Percentiles rank a stretch among this genome's conserved stretches.
Evolutionary conservation across 2,113 vertebrate genomes (phyloP).

Genomic region (Paratilapia polleni): DNA sequence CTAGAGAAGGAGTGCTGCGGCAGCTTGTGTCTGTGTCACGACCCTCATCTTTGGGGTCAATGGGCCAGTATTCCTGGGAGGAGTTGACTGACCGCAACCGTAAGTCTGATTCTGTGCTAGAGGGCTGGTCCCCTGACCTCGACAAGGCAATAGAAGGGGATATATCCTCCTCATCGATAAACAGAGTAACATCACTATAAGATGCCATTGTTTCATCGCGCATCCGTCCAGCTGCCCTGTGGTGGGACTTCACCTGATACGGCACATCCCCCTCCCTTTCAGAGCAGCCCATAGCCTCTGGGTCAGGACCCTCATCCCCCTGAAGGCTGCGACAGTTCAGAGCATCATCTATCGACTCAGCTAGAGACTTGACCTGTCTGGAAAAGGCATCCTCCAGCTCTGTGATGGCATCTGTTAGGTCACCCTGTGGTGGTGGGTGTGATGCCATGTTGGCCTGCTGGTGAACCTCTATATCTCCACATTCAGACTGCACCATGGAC

Average conservation of each 20-base stretch:
- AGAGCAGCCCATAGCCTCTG: conserved; percentile 77
- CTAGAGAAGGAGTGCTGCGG: conserved; percentile 91
- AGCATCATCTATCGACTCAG: conserved; percentile 96
- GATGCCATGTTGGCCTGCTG: conserved; percentile 84
- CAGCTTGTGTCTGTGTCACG: conserved; percentile 91
- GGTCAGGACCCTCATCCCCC: conserved; percentile 85
- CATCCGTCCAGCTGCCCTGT: conserved; percentile 80
- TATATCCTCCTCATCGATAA: conserved; percentile 96
- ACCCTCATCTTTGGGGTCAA: conserved; percentile 89
- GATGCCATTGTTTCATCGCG: conserved; percentile 92
- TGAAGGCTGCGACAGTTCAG: conserved; percentile 95
- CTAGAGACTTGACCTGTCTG: conserved; percentile 95
- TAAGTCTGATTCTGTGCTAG: conserved; percentile 89
- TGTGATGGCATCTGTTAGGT: conserved; percentile 92
- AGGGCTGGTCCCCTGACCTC: conserved; percentile 84
- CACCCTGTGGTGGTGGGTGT: conserved; percentile 81
- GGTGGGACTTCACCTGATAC: conserved; percentile 82
- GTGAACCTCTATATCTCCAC: conserved; percentile 81
- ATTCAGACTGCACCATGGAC: conserved; percentile 84
- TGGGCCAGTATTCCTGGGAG: conserved; percentile 93
- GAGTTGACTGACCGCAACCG: conserved; percentile 83
- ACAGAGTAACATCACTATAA: conserved; percentile 95
- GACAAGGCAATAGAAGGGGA: conserved; percentile 86
- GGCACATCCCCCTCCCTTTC: conserved; percentile 79
- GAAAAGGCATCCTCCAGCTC: conserved; percentile 98